Percentiles rank a stretch among this genome's conserved stretches.
These are phyloP conservation scores for Mobula hypostoma DNA, from an alignment of 2,113 vertebrate species.

Conservation along the genomic window DNA sequence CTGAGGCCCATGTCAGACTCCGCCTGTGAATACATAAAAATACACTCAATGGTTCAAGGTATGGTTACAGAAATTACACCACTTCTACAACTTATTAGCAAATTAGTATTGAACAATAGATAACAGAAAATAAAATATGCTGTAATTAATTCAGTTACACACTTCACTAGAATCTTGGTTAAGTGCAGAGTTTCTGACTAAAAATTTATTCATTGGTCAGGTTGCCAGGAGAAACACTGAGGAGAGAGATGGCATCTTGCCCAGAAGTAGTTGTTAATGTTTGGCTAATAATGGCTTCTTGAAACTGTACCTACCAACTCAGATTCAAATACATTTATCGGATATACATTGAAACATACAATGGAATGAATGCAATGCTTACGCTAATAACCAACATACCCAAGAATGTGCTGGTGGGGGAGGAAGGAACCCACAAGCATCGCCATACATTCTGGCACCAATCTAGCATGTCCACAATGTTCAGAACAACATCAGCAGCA, in stretches of 20 bases:
- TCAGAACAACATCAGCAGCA: no score
- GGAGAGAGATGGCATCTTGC: not conserved
- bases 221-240: not conserved
- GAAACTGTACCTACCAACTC: not conserved
- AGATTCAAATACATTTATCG: no score
- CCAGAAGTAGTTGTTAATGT: not conserved
- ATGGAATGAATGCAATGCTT: no score
- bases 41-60: not conserved
- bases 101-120: not conserved
- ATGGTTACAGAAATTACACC: not conserved
- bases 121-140: not conserved
- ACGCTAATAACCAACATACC: no score
- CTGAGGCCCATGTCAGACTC: constrained; percentile 66
- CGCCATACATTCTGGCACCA: no score
- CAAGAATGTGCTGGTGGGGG: no score
- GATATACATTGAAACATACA: no score
- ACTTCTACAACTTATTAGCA: not conserved
- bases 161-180: not conserved
- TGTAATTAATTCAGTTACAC: not conserved
- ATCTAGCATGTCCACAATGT: no score
- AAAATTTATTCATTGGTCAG: not conserved
- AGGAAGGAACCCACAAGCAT: no score
- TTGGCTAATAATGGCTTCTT: not conserved
- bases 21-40: constrained; percentile 57
- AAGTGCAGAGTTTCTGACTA: not conserved